phyloP scores from a whole-genome alignment of 2,888 invertebrate species.

The Lithosia quadra region DNA sequence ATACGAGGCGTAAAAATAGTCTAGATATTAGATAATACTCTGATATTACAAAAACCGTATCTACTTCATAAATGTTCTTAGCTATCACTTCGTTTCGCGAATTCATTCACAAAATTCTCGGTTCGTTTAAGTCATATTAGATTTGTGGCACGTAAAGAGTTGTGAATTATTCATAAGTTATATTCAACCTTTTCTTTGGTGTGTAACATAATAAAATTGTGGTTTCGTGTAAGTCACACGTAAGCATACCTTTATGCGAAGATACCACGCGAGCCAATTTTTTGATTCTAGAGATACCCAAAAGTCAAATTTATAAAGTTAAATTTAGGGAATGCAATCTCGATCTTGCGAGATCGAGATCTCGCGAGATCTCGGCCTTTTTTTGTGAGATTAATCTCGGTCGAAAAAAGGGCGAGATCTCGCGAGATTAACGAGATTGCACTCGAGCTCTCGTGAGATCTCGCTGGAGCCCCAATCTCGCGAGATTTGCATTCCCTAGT shows the following conservation, averaged over 20 bases:
- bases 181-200: slow-evolving; percentile 67
- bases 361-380: too few species aligned
- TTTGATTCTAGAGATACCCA: not conserved
- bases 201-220: slow-evolving; percentile 56
- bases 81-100: slow-evolving; percentile 7
- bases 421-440: too few species aligned
- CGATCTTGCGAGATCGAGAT: too few species aligned
- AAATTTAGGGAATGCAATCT: too few species aligned
- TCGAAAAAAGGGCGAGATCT: too few species aligned
- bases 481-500: too few species aligned
- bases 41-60: not conserved
- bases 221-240: slow-evolving; percentile 43
- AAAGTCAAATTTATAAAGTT: too few species aligned
- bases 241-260: slow-evolving; percentile 48
- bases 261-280: slow-evolving; percentile 24
- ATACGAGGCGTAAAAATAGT: too few species aligned
- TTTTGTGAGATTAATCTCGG: too few species aligned
- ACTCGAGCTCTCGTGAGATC: too few species aligned
- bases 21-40: not conserved
- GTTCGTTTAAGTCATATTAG: slow-evolving; percentile 72
- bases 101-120: slow-evolving; percentile 63
- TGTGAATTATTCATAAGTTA: slow-evolving; percentile 73
- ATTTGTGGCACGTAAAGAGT: slow-evolving; percentile 64
- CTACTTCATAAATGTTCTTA: not conserved
- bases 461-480: too few species aligned